Evolutionary conservation across 2,113 vertebrate species (phyloP).

Genomic region (Scytalopus superciliaris): DNA sequence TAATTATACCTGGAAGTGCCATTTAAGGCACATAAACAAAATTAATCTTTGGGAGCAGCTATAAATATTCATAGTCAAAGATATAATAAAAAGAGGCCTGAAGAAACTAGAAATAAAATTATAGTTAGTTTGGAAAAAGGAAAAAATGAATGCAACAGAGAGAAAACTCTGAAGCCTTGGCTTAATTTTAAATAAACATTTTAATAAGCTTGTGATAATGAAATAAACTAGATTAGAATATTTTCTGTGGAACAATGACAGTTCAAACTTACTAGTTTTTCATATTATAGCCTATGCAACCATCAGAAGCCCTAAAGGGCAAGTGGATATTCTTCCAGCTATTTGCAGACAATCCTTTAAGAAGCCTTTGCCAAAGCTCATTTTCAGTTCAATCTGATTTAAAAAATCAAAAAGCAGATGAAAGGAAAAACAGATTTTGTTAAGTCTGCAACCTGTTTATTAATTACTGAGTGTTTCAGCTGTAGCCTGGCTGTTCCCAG

Average conservation of each 20-base stretch:
- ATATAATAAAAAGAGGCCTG: neutral
- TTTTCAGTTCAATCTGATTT: neutral
- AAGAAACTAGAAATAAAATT: neutral
- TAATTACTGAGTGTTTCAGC: slow-evolving; percentile 6
- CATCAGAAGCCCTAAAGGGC: neutral
- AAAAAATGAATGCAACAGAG: neutral
- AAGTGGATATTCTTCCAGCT: neutral
- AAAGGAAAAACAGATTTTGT: neutral
- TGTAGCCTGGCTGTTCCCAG: neutral
- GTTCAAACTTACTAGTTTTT: slow-evolving; percentile 15
- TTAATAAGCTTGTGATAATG: slow-evolving; percentile 7
- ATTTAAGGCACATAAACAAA: neutral
- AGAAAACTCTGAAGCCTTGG: neutral
- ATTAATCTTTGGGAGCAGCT: neutral
- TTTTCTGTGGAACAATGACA: neutral
- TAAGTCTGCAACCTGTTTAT: neutral
- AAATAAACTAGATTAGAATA: slow-evolving; percentile 38
- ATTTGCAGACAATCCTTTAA: neutral
- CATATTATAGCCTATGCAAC: neutral
- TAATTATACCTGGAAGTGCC: neutral
- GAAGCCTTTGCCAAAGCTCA: neutral
- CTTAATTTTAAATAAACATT: slow-evolving; percentile 20
- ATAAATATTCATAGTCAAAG: slow-evolving; percentile 9
- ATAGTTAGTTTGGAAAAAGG: neutral
- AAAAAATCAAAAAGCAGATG: neutral